Evolutionary conservation across 2,888 invertebrate genomes (phyloP).

Genomic region (Heteromyza rotundicornis): DNA sequence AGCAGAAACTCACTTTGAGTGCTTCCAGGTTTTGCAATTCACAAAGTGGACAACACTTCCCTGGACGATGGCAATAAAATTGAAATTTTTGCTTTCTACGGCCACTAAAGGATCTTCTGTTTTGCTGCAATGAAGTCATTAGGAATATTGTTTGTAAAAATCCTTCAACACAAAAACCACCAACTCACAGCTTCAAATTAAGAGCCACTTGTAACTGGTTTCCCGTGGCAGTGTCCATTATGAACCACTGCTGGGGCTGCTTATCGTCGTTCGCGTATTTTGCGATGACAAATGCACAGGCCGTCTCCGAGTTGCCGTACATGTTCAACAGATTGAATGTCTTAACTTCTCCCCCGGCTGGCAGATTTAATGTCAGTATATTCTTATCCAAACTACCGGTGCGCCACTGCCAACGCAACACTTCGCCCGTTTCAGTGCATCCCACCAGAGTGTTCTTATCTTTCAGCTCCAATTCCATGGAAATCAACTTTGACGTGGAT

Average conservation of each 20-base stretch:
- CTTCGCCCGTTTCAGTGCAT: conserved; percentile 66
- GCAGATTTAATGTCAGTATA: conserved; percentile 24
- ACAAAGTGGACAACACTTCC: conserved; percentile 41
- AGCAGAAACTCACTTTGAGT: conserved; percentile 36
- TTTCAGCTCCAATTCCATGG: conserved; percentile 64
- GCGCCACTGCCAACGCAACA: conserved; percentile 70
- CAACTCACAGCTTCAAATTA: too few relatives aligned
- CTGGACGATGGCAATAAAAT: conserved; percentile 48
- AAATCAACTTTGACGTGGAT: conserved; percentile 64
- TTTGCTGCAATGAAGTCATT: conserved; percentile 39
- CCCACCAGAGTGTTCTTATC: conserved; percentile 64
- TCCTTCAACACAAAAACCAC: too few relatives aligned
- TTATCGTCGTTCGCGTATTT: conserved; percentile 14
- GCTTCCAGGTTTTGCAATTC: conserved; percentile 49
- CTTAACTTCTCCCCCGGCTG: conserved; percentile 20
- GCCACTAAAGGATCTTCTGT: conserved; percentile 39
- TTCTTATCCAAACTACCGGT: conserved; percentile 62
- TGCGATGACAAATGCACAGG: conserved; percentile 50
- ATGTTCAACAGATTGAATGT: conserved; percentile 51
- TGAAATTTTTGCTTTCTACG: conserved; percentile 45
- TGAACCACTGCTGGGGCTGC: conserved; percentile 32
- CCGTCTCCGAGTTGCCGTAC: conserved; percentile 39
- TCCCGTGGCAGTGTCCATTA: conserved; percentile 47
- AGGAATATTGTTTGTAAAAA: too few relatives aligned
- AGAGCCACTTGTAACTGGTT: conserved; percentile 23